phyloP scores from a whole-genome alignment of 2,888 invertebrate genomes.

The Melinaea menophilus region DNA sequence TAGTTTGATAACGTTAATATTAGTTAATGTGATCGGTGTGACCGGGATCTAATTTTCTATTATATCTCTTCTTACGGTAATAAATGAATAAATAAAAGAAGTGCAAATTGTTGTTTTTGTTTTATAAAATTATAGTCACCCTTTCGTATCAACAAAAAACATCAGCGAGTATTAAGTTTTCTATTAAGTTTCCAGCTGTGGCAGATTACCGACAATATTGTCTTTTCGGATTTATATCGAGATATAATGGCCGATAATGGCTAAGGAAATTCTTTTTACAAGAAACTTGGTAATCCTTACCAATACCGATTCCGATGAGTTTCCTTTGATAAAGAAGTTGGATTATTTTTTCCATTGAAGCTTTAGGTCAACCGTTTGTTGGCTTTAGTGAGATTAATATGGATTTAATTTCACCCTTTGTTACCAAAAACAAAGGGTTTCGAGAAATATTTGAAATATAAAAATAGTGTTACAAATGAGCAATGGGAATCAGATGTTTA shows the following conservation, averaged over 20 bases:
- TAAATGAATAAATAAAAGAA: too few species aligned
- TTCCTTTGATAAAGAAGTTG: background rate
- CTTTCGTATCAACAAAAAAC: slow-evolving; percentile 10
- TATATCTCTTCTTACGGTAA: too few species aligned
- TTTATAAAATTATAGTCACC: slow-evolving; percentile 12
- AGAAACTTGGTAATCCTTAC: background rate
- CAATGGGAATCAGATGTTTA: too few species aligned
- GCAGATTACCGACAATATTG: slow-evolving; percentile 19
- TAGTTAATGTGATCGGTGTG: too few species aligned
- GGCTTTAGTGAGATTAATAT: background rate
- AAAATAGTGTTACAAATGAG: too few species aligned
- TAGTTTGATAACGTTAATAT: background rate
- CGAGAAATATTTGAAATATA: too few species aligned
- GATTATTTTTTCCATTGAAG: background rate
- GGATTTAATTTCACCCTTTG: background rate
- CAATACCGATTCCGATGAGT: background rate
- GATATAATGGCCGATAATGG: slow-evolving; percentile 10
- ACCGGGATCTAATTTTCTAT: too few species aligned
- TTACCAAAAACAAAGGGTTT: too few species aligned
- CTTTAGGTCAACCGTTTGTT: background rate
- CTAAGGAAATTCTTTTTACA: background rate
- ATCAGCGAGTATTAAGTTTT: slow-evolving; percentile 25
- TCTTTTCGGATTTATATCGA: slow-evolving; percentile 18
- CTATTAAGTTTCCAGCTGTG: slow-evolving; percentile 22
- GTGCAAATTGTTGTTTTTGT: background rate